phyloP scores from a whole-genome alignment of 2,797 vertebrate genomes.

The Otolemur crassicaudatus region DNA sequence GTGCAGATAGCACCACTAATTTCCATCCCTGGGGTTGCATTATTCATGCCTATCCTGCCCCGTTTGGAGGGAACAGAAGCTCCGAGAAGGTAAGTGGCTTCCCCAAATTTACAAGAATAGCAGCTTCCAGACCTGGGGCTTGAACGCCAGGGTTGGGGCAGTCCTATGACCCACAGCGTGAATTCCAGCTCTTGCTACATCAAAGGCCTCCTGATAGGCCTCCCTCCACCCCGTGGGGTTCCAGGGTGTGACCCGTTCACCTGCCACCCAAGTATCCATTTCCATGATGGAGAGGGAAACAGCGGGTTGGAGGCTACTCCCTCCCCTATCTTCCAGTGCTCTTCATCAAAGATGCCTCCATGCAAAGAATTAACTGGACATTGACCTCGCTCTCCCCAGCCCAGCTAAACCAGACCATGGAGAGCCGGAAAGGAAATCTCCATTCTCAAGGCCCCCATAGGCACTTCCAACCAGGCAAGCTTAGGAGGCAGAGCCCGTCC shows the following conservation, averaged over 20 bases:
- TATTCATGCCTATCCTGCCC: not conserved
- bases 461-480: not conserved
- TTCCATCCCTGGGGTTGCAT: not conserved
- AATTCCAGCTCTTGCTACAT: not conserved
- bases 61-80: not conserved
- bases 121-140: not conserved
- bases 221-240: rapidly evolving
- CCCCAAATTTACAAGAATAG: not conserved
- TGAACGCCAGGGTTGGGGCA: not conserved
- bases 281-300: not conserved
- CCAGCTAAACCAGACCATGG: too few relatives aligned
- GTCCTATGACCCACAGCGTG: not conserved
- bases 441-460: not conserved
- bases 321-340: rapidly evolving
- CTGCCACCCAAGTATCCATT: not conserved
- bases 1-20: not conserved
- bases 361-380: not conserved
- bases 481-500: not conserved
- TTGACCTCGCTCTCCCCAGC: rapidly evolving
- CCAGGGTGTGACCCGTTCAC: not conserved
- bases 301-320: rapidly evolving
- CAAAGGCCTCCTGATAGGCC: not conserved
- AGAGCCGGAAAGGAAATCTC: not conserved
- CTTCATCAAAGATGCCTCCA: not conserved
- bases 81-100: not conserved